Conservation (phyloP, 2,797 vertebrate species). For the Ispidina lecontei region DNA sequence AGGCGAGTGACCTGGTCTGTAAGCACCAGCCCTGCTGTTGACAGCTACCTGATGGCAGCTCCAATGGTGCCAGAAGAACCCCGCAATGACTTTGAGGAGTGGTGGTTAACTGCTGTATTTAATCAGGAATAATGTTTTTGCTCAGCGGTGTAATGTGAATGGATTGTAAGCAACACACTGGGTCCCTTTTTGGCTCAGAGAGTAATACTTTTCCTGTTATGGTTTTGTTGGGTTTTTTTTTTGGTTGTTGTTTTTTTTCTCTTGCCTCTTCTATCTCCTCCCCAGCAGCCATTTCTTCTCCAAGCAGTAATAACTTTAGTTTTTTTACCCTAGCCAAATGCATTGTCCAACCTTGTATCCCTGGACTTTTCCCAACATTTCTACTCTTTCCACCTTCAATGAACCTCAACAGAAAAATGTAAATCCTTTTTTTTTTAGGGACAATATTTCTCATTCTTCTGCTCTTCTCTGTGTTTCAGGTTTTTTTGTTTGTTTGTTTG, state of each 20-base stretch:
- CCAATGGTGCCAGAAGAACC: rapidly evolving
- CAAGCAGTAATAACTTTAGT: not conserved
- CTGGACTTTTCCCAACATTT: slow-evolving; percentile 33
- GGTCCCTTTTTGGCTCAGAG: not conserved
- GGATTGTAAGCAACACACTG: not conserved
- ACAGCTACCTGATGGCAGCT: not conserved
- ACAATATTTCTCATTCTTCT: not conserved
- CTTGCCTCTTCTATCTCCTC: not conserved
- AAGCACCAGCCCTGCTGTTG: not conserved
- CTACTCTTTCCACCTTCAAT: slow-evolving; percentile 19
- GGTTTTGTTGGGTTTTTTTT: not conserved
- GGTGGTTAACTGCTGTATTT: not conserved
- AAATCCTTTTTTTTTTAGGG: slow-evolving; percentile 3
- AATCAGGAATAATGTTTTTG: not conserved
- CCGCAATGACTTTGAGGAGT: not conserved
- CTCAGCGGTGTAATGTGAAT: not conserved
- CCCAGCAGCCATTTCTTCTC: not conserved
- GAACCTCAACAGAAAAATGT: slow-evolving; percentile 38
- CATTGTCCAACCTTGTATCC: slow-evolving; percentile 15
- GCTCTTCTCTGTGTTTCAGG: not conserved
- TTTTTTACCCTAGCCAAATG: not conserved
- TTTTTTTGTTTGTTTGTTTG: too few species aligned
- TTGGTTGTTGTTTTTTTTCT: not conserved
- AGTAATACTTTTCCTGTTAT: not conserved
- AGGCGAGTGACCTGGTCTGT: not conserved